Conservation (phyloP, 2,113 vertebrate species). For the Pogonocichla stellata region DNA sequence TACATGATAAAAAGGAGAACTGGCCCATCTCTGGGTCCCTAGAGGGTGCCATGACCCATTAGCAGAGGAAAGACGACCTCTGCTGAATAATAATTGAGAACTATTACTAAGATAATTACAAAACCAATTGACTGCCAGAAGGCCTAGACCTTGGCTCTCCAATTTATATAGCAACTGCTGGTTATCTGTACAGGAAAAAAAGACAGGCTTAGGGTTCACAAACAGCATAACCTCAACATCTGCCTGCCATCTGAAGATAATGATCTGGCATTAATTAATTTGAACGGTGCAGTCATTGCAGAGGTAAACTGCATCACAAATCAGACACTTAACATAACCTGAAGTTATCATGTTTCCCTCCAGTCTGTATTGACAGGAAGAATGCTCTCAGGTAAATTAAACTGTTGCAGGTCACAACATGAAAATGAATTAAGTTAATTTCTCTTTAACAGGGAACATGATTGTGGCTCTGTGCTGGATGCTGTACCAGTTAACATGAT, state of each 20-base stretch:
- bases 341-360: constrained; percentile 25
- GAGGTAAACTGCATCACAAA: constrained; percentile 54
- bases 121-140: constrained; percentile 70
- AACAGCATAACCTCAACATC: constrained; percentile 74
- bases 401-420: constrained; percentile 18
- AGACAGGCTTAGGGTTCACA: constrained; percentile 56
- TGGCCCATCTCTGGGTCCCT: constrained; percentile 39
- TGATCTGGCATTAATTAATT: constrained; percentile 76
- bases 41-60: constrained; percentile 64
- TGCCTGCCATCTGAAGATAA: constrained; percentile 72
- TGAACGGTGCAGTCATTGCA: constrained; percentile 41
- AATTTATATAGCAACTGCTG: constrained; percentile 67
- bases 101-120: constrained; percentile 81
- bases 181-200: constrained; percentile 59
- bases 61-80: constrained; percentile 62
- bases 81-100: constrained; percentile 76
- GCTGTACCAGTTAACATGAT: not conserved
- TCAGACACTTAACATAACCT: constrained; percentile 47
- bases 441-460: constrained; percentile 1
- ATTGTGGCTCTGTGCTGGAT: not conserved
- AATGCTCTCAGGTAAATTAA: constrained; percentile 26
- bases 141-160: constrained; percentile 67
- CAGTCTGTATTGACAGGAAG: constrained; percentile 10
- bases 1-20: constrained; percentile 67
- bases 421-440: constrained; percentile 43